Conservation (phyloP, 2,888 invertebrate genomes). For the Petrophora chlorosata region DNA sequence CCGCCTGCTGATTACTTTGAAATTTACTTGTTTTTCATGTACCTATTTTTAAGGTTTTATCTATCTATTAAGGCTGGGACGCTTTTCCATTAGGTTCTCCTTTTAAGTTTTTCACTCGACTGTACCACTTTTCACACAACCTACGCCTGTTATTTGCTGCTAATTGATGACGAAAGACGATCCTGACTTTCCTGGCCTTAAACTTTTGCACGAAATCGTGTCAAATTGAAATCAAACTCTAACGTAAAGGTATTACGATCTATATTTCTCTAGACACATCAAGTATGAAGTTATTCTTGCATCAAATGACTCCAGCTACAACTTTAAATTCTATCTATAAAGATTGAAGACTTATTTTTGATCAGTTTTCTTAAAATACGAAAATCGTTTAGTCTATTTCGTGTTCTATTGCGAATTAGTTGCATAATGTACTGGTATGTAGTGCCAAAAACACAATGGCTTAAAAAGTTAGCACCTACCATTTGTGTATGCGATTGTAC, state of each 20-base stretch:
- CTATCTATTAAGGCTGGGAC: too few relatives aligned
- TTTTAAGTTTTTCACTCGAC: background rate
- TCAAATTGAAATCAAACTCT: constrained; percentile 21
- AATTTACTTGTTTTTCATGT: too few relatives aligned
- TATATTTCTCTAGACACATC: background rate
- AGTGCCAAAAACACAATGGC: constrained; percentile 51
- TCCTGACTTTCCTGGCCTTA: constrained; percentile 65
- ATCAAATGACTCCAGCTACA: too few relatives aligned
- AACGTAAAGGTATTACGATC: background rate
- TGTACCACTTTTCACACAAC: constrained; percentile 43
- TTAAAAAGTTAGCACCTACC: constrained; percentile 37
- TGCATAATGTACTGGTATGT: too few relatives aligned
- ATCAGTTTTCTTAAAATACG: background rate
- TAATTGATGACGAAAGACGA: constrained; percentile 57
- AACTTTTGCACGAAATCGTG: constrained; percentile 18
- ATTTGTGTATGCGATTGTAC: constrained; percentile 57
- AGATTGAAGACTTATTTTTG: constrained; percentile 19
- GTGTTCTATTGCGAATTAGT: constrained; percentile 51
- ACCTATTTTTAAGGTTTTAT: too few relatives aligned
- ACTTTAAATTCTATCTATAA: too few relatives aligned
- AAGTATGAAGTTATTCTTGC: too few relatives aligned
- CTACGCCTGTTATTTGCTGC: constrained; percentile 40
- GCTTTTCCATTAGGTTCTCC: too few relatives aligned
- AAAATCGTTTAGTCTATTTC: constrained; percentile 22
- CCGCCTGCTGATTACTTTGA: too few relatives aligned